phyloP scores from a whole-genome alignment of 2,797 vertebrate genomes.

The Hyperoplus lanceolatus region DNA sequence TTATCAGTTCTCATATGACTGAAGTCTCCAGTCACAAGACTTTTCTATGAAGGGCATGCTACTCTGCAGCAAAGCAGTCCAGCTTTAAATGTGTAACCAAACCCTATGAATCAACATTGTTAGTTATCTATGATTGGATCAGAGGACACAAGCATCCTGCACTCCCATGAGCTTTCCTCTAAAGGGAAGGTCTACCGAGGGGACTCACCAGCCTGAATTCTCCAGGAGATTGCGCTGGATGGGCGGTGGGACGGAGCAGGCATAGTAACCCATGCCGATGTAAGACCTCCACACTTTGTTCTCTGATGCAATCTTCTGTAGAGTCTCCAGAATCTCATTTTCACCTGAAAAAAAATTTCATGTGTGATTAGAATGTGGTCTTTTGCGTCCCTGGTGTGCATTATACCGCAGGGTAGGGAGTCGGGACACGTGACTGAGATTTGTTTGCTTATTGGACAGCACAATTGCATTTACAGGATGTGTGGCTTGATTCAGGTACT shows the following conservation, averaged over 20 bases:
- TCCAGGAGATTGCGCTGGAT: slow-evolving; percentile 95
- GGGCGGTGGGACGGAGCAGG: slow-evolving; percentile 93
- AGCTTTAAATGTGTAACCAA: slow-evolving; percentile 35
- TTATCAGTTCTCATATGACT: slow-evolving; percentile 41
- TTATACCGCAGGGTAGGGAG: neutral
- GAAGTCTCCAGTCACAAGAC: slow-evolving; percentile 48
- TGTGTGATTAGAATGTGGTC: neutral
- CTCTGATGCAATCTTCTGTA: slow-evolving; percentile 91
- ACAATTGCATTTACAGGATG: neutral
- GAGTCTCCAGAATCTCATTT: slow-evolving; percentile 92
- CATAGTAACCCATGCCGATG: slow-evolving; percentile 99
- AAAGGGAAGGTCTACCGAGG: neutral
- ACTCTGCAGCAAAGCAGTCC: slow-evolving; percentile 25
- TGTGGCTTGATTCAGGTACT: neutral
- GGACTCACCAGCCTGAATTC: slow-evolving; percentile 95
- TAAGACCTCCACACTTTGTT: slow-evolving; percentile 98
- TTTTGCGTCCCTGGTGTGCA: neutral
- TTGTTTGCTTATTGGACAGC: neutral
- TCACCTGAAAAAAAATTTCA: slow-evolving; percentile 88
- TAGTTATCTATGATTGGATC: neutral
- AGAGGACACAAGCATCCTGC: neutral
- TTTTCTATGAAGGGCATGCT: slow-evolving; percentile 25
- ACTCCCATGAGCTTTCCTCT: neutral
- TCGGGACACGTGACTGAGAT: no score
- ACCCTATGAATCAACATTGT: slow-evolving; percentile 22